Conservation (phyloP, 2,113 vertebrate species). For the Forbesichthys papilliferus region DNA sequence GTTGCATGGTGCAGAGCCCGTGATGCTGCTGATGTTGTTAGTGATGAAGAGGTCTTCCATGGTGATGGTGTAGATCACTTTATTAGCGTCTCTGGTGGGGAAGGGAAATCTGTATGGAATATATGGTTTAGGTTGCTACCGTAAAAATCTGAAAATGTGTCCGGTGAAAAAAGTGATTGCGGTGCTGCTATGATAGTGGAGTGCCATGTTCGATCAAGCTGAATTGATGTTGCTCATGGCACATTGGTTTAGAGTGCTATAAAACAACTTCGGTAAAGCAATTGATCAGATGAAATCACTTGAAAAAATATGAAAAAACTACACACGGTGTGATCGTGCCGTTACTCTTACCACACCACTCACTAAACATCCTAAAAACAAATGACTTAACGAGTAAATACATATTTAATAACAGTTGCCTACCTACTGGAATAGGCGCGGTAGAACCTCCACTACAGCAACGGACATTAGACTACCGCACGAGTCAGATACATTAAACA, state of each 20-base stretch:
- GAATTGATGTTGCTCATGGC: slow-evolving; percentile 13
- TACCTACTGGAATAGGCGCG: neutral
- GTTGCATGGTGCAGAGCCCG: slow-evolving; percentile 38
- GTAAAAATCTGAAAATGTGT: slow-evolving; percentile 11
- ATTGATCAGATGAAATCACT: neutral
- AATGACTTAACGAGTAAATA: neutral
- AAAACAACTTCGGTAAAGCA: neutral
- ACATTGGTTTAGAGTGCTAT: neutral
- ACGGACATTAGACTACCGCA: neutral
- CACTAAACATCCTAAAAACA: no score
- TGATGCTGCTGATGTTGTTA: slow-evolving; percentile 42
- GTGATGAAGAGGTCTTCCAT: slow-evolving; percentile 33
- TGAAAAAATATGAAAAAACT: neutral
- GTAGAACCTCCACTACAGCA: neutral
- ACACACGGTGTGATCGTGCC: neutral
- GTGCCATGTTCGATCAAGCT: slow-evolving; percentile 8
- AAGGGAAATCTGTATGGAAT: neutral
- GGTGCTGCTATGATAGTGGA: neutral
- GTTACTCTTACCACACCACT: neutral
- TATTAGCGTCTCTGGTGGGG: neutral
- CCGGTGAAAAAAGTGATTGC: neutral
- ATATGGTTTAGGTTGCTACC: neutral
- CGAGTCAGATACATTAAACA: neutral
- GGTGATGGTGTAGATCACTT: neutral
- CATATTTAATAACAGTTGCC: neutral